phyloP scores from a whole-genome alignment of 2,113 vertebrate genomes.

The Pipra filicauda region DNA sequence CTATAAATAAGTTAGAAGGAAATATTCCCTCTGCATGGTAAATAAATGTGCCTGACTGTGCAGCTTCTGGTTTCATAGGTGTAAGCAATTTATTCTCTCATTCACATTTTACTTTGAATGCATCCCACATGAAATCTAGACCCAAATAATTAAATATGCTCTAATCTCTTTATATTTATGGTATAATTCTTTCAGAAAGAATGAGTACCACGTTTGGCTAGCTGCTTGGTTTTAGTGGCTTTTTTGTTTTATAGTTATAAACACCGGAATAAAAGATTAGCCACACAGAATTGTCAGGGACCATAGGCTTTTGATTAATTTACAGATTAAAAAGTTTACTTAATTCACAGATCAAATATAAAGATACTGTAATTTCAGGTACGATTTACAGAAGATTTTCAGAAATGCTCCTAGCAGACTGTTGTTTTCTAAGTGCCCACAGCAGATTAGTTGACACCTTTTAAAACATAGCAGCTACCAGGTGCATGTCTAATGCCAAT shows the following conservation, averaged over 20 bases:
- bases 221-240: background rate
- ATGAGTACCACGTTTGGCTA: background rate
- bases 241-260: background rate
- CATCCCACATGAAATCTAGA: background rate
- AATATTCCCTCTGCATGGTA: background rate
- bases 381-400: background rate
- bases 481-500: background rate
- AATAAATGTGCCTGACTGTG: background rate
- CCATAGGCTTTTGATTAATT: background rate
- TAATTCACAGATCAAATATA: background rate
- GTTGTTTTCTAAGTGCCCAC: background rate
- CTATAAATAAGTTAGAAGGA: background rate
- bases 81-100: background rate
- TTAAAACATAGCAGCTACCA: background rate
- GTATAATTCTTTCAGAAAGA: background rate
- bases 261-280: background rate
- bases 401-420: background rate
- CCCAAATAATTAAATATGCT: background rate
- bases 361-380: background rate
- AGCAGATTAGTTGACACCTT: background rate
- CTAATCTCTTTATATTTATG: background rate
- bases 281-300: background rate
- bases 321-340: background rate
- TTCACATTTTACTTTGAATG: background rate
- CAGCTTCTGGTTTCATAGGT: background rate